Base-by-base conservation (phyloP, 2,888 invertebrate species). In the Aporophyla lueneburgensis region DNA sequence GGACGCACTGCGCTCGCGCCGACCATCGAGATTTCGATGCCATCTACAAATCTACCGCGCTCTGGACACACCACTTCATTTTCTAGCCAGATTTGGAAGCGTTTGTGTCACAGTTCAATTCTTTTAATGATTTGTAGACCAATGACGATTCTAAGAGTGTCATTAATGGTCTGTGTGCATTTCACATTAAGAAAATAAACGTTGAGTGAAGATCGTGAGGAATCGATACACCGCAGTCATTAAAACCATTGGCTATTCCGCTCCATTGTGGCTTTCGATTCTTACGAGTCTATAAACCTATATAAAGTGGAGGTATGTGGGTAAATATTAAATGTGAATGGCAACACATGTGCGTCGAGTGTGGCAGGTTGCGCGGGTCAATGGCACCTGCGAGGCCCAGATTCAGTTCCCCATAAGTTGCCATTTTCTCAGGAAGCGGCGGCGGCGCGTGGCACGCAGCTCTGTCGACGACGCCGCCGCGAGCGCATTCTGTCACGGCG, bases 321-420 rank as follows among this genome's bases (percentile, higher is more conserved):
- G 92, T 91, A 93, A 94, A 93, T 93, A 93, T 93, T 88, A 92
- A 93, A 93, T 93, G 91, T 94, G 94, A 94, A 95, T 94, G 93
- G 93, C 93, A 92, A 90, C 92, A 93, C 92, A 93, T 93, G 93
- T 93, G 92, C 92, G 91, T 90, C 85, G 92, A 93, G 91, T 92
- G 92, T 91, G 90, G 92, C 92, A 93, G 91, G 93, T 93, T 93
- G 92, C 87, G 87, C 88, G 91, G 96, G 95, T 96, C 95, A 95
- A 93, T 93, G 95, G 94, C 95, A 95, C 95, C 93, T 91, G 93
- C 85, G 92, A 94, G 93, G 91, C 93, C 94, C 95, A 95, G 95
- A 95, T 96, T 96, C 94, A 95, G 93, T 95, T 95, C 95, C 95
- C 94, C 93, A 94, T 95, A 96, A 96, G 93, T 96, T 95, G 96